Conservation (phyloP, 2,113 vertebrate genomes). For the Lycaon pictus region DNA sequence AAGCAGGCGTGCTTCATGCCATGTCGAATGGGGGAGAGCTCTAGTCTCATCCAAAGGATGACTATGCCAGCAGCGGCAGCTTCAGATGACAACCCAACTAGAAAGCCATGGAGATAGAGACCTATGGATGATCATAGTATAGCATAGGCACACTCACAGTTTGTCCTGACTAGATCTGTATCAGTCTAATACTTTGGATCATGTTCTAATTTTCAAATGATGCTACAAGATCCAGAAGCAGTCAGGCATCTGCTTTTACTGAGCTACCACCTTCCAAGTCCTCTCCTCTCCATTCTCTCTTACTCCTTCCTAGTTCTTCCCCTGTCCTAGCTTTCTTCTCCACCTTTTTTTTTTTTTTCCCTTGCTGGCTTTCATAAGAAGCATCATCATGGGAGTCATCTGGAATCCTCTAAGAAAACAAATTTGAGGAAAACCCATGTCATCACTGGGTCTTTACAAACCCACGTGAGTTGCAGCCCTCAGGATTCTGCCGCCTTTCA, state of each 20-base stretch:
- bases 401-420: not conserved
- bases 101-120: not conserved
- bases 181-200: not conserved
- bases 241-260: not conserved
- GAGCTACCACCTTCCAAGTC: not conserved
- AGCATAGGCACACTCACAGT: not conserved
- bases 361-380: not conserved
- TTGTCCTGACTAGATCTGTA: not conserved
- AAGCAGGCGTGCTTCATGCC: not conserved
- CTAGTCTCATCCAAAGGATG: not conserved
- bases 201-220: not conserved
- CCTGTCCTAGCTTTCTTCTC: not conserved
- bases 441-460: not conserved
- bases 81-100: not conserved
- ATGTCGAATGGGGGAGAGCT: not conserved
- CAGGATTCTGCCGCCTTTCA: not conserved
- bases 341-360: not conserved
- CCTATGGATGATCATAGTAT: not conserved
- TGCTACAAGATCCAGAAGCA: not conserved
- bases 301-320: not conserved
- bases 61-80: not conserved
- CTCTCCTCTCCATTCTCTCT: not conserved
- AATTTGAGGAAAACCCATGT: not conserved
- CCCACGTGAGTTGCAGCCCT: not conserved
- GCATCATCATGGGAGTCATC: not conserved